Percentiles rank a stretch among this genome's conserved stretches.
phyloP scores from a whole-genome alignment of 2,888 invertebrate genomes.

The Chrysolina oricalcia region DNA sequence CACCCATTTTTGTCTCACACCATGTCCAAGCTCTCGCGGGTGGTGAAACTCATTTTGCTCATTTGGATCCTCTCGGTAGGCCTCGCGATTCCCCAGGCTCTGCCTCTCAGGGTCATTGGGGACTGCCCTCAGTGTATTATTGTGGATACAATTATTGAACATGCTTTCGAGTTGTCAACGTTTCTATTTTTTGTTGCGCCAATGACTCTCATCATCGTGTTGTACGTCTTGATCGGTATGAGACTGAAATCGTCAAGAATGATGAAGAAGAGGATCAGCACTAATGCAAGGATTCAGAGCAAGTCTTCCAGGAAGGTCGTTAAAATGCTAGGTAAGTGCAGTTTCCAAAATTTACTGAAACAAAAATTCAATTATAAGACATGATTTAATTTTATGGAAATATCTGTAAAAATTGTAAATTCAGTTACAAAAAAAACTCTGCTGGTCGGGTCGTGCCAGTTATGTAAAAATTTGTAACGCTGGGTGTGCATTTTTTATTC shows the following conservation, averaged over 20 bases:
- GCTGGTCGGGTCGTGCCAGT: too few species aligned
- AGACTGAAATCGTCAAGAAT: slow-evolving; percentile 77
- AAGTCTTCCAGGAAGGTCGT: slow-evolving; percentile 72
- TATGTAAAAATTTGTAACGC: too few species aligned
- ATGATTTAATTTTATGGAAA: too few species aligned
- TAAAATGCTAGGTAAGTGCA: slow-evolving; percentile 77
- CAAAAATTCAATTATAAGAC: too few species aligned
- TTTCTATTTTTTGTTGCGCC: slow-evolving; percentile 90
- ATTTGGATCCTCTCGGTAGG: slow-evolving; percentile 87
- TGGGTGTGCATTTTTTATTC: too few species aligned
- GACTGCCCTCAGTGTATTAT: slow-evolving; percentile 63
- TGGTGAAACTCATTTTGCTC: slow-evolving; percentile 84
- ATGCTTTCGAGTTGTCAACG: slow-evolving; percentile 86
- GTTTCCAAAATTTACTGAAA: slow-evolving; percentile 29
- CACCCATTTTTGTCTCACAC: slow-evolving; percentile 84
- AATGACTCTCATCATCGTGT: slow-evolving; percentile 88
- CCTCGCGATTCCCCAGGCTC: slow-evolving; percentile 83
- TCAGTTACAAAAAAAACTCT: too few species aligned
- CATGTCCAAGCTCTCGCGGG: slow-evolving; percentile 90
- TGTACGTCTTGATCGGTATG: slow-evolving; percentile 85
- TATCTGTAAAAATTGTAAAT: too few species aligned
- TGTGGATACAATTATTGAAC: slow-evolving; percentile 71
- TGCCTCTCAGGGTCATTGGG: slow-evolving; percentile 72
- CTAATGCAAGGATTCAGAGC: slow-evolving; percentile 57
- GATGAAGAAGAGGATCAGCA: slow-evolving; percentile 61